Evolutionary conservation across 2,797 vertebrate genomes (phyloP).

Genomic region (Lacerta agilis): DNA sequence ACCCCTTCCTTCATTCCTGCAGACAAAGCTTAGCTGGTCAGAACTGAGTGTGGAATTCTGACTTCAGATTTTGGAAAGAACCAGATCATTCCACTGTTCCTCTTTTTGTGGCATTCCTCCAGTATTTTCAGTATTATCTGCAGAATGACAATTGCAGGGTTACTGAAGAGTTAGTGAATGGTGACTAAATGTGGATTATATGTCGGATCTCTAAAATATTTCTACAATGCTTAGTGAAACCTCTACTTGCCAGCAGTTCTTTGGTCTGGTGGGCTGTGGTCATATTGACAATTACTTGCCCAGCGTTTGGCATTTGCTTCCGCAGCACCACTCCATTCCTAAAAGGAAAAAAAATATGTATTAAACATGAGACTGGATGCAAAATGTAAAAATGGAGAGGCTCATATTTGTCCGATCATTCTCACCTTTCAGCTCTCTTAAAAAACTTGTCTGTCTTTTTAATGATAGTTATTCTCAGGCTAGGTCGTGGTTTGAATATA

Average conservation of each 20-base stretch:
- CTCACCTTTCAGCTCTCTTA: neutral
- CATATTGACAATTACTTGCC: neutral
- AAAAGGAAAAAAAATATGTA: neutral
- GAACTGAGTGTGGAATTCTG: no score
- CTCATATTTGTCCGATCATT: neutral
- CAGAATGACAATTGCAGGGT: neutral
- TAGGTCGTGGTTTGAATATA: no score
- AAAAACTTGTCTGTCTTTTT: no score
- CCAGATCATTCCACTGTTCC: no score
- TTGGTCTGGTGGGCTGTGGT: neutral
- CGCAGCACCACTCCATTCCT: slow-evolving; percentile 40
- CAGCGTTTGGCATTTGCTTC: slow-evolving; percentile 30
- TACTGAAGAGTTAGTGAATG: neutral
- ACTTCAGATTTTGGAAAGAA: no score
- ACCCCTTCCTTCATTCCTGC: no score
- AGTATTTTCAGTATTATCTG: no score
- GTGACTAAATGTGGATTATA: neutral
- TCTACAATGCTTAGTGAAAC: neutral
- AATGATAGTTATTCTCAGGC: no score
- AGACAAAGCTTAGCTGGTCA: no score
- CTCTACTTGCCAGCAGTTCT: slow-evolving; percentile 43
- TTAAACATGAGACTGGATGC: neutral
- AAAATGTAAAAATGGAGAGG: neutral
- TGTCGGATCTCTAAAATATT: neutral
- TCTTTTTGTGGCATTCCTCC: no score